These are phyloP conservation scores for Muscicapa striata DNA, from an alignment of 2,797 vertebrate genomes.

Conservation along the genomic window DNA sequence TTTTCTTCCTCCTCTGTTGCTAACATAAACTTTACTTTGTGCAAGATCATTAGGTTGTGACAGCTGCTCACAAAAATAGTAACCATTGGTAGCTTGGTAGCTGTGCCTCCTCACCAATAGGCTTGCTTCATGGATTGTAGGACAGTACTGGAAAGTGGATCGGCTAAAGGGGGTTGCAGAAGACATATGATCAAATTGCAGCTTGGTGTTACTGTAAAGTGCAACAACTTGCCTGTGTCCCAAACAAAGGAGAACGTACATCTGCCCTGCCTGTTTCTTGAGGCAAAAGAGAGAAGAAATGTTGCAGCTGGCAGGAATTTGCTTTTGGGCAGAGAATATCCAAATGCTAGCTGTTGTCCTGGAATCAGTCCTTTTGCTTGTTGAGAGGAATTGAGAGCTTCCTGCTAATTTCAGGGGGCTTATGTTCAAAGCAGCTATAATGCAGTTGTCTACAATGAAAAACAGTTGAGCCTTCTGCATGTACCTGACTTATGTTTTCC, in stretches of 20 bases:
- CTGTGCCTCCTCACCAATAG: not conserved
- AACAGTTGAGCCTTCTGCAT: not conserved
- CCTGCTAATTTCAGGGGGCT: not conserved
- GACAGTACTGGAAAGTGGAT: not conserved
- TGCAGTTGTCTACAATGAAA: not conserved
- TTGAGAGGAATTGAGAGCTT: not conserved
- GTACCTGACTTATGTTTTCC: not conserved
- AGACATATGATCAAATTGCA: not conserved
- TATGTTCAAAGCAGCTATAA: not conserved
- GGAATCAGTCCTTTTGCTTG: not conserved
- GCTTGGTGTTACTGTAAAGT: not conserved
- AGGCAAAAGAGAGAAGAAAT: not conserved
- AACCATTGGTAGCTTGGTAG: not conserved
- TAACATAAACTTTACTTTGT: not conserved
- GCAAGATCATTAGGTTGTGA: not conserved
- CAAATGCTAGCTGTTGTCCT: not conserved
- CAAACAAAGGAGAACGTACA: not conserved
- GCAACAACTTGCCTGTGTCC: not conserved
- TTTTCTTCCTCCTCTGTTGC: not conserved
- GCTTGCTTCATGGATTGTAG: not conserved
- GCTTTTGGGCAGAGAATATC: not conserved
- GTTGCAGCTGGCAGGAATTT: not conserved
- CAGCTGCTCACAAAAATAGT: not conserved
- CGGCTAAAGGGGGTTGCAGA: not conserved
- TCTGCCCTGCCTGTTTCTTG: not conserved